Evolutionary conservation across 2,888 invertebrate species (phyloP).

Genomic region (Drosophila koepferae): DNA sequence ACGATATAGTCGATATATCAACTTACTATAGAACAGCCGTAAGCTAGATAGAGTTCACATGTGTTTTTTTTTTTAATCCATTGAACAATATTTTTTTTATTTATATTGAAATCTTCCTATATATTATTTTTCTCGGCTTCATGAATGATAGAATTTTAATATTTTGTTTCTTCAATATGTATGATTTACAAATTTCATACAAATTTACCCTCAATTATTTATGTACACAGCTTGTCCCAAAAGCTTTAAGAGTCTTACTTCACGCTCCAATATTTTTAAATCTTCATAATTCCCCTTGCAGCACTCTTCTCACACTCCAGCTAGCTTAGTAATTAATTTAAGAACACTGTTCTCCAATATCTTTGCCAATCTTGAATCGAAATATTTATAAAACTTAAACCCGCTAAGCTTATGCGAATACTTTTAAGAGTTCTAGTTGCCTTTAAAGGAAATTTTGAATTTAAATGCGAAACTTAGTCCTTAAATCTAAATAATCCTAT

Average conservation of each 20-base stretch:
- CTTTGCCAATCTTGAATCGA: slow-evolving; percentile 25
- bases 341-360: slow-evolving; percentile 8
- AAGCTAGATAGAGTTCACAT: background rate
- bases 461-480: slow-evolving; percentile 10
- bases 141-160: background rate
- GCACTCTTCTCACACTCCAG: background rate
- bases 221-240: background rate
- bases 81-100: background rate
- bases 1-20: too few relatives aligned
- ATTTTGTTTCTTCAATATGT: background rate
- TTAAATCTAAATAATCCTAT: background rate
- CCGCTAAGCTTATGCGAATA: slow-evolving; percentile 12
- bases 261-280: background rate
- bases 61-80: background rate
- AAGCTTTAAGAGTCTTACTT: background rate
- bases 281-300: background rate
- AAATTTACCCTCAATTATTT: background rate
- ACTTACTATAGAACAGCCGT: too few relatives aligned
- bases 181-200: background rate
- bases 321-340: background rate
- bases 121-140: background rate
- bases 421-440: slow-evolving; percentile 12
- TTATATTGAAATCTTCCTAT: background rate
- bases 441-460: slow-evolving; percentile 14
- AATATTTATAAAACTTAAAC: slow-evolving; percentile 26